A percentile compares a stretch with the other conserved stretches of the same genome.
phyloP scores from a whole-genome alignment of 2,797 vertebrate genomes.

The Crax fasciolata region DNA sequence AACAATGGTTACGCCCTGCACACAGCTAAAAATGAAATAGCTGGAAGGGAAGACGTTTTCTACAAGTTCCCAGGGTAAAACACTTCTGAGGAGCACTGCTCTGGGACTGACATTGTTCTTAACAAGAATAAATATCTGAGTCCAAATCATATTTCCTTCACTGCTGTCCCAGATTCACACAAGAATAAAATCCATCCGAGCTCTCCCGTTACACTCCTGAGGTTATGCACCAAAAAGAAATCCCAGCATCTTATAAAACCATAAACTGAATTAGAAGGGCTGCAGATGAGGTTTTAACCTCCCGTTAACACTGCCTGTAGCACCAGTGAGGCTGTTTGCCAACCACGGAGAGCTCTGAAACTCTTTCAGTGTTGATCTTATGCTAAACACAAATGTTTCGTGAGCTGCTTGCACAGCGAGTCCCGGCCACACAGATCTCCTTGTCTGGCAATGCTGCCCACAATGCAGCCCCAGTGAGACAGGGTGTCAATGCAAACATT shows the following conservation, averaged over 20 bases:
- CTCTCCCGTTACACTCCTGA: slow-evolving; percentile 26
- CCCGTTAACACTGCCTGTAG: neutral
- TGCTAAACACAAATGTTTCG: slow-evolving; percentile 15
- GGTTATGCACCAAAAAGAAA: neutral
- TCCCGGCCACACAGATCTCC: neutral
- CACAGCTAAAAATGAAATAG: slow-evolving; percentile 60
- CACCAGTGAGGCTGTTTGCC: neutral
- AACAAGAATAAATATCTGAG: slow-evolving; percentile 71
- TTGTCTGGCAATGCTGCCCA: neutral
- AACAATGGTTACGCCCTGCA: slow-evolving; percentile 59
- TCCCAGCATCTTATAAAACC: neutral
- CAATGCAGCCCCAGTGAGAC: slow-evolving; percentile 45
- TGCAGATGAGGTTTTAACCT: slow-evolving; percentile 15
- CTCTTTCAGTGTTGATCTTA: neutral
- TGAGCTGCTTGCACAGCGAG: neutral
- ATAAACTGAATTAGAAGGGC: neutral
- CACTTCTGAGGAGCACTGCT: slow-evolving; percentile 29
- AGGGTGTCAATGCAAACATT: slow-evolving; percentile 56
- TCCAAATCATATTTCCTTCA: slow-evolving; percentile 71
- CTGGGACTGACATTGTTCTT: slow-evolving; percentile 76
- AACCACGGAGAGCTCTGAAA: slow-evolving; percentile 16
- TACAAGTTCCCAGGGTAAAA: slow-evolving; percentile 75
- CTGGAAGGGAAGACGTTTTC: slow-evolving; percentile 61
- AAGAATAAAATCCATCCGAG: slow-evolving; percentile 65
- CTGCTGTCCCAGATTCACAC: slow-evolving; percentile 43